Percentiles rank a stretch among this genome's conserved stretches.
These are phyloP conservation scores for Tricholaema leucomelas DNA, from an alignment of 2,113 vertebrate genomes.

Conservation along the genomic window DNA sequence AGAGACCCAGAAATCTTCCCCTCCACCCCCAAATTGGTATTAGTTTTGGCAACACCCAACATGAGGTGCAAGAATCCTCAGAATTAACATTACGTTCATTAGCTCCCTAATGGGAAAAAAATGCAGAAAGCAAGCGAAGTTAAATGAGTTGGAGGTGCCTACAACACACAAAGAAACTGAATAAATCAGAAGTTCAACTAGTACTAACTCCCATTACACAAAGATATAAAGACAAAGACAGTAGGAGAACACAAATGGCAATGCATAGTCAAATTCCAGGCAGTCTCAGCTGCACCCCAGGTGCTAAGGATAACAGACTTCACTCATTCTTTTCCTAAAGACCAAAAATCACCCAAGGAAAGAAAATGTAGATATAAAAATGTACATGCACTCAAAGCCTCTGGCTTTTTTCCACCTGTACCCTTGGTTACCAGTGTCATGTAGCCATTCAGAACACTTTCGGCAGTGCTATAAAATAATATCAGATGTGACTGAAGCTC, in stretches of 20 bases:
- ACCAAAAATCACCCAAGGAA: not conserved
- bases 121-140: not conserved
- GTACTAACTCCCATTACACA: not conserved
- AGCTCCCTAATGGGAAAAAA: not conserved
- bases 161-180: not conserved
- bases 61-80: not conserved
- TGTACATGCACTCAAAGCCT: not conserved
- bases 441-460: not conserved
- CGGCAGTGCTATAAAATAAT: not conserved
- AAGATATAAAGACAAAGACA: not conserved
- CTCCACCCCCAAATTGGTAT: rapidly evolving
- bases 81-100: too few species aligned
- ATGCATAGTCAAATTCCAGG: rapidly evolving
- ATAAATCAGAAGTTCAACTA: not conserved
- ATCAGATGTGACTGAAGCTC: not conserved
- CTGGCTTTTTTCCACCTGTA: rapidly evolving
- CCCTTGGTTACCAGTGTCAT: not conserved
- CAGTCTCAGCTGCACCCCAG: not conserved
- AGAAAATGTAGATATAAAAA: not conserved
- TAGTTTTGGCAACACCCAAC: not conserved
- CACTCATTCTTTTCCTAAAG: not conserved
- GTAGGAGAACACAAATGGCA: not conserved
- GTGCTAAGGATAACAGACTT: not conserved
- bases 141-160: not conserved
- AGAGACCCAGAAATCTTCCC: not conserved